Conservation (phyloP, 92 coral and sea anemone species). For the Montipora capitata region DNA sequence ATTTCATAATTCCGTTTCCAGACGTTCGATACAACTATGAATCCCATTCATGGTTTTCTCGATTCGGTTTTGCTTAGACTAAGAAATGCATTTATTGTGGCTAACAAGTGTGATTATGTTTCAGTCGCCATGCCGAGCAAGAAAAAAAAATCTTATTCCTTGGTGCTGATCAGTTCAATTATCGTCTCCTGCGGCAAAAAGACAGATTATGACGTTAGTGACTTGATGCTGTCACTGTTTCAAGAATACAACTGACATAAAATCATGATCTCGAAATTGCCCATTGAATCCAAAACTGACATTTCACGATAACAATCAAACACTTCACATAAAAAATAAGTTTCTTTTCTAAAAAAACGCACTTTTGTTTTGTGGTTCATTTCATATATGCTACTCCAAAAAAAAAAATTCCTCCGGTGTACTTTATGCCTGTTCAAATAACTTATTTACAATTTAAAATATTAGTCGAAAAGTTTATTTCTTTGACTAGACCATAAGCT, state of each 20-base stretch:
- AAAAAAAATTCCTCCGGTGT: too few species aligned
- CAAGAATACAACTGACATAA: too few species aligned
- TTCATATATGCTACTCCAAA: too few species aligned
- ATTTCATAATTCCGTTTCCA: neutral
- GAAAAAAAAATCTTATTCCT: too few species aligned
- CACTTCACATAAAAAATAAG: neutral
- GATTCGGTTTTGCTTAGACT: neutral
- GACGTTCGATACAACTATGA: neutral
- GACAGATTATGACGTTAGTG: conserved; percentile 3
- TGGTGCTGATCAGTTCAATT: neutral
- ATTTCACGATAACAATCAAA: conserved; percentile 16
- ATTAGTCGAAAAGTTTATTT: neutral
- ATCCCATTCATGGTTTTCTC: neutral
- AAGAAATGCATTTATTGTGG: neutral
- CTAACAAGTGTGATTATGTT: neutral
- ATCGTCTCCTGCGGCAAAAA: too few species aligned
- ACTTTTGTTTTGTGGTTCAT: too few species aligned
- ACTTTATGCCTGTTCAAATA: neutral
- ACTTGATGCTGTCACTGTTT: neutral
- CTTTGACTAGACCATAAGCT: neutral
- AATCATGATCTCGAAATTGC: too few species aligned
- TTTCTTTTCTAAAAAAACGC: too few species aligned
- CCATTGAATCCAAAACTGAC: too few species aligned
- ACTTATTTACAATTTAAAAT: neutral
- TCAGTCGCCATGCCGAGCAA: too few species aligned